Evolutionary conservation across 1,140 invertebrate species (phyloP).

Genomic region (Hyles euphorbiae): DNA sequence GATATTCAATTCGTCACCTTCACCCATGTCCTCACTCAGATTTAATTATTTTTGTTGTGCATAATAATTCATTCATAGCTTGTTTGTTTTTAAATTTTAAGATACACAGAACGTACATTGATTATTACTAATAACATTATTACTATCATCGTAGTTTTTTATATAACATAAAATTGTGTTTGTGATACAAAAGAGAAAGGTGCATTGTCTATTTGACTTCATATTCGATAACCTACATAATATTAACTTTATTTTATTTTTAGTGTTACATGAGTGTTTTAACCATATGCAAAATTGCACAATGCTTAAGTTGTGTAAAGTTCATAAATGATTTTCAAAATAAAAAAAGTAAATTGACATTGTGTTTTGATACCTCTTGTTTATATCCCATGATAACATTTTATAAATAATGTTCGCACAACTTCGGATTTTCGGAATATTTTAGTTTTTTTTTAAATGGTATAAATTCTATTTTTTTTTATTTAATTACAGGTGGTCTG

Average conservation of each 20-base stretch:
- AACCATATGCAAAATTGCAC: neutral
- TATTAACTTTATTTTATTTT: slow-evolving; percentile 1
- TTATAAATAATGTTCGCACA: too few species aligned
- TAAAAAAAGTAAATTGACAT: neutral
- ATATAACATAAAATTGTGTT: slow-evolving; percentile 1
- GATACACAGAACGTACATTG: too few species aligned
- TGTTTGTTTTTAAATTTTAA: slow-evolving; percentile 16
- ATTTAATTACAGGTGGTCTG: slow-evolving; percentile 18
- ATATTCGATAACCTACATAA: slow-evolving; percentile 43
- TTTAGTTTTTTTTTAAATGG: neutral
- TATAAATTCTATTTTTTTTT: neutral
- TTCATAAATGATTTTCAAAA: neutral
- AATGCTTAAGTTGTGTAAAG: too few species aligned
- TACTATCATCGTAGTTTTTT: too few species aligned
- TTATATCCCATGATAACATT: too few species aligned
- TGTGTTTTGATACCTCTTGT: too few species aligned
- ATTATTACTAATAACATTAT: too few species aligned
- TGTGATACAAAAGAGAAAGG: slow-evolving; percentile 44
- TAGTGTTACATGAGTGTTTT: too few species aligned
- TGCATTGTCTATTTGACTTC: slow-evolving; percentile 24
- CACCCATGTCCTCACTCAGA: slow-evolving; percentile 28
- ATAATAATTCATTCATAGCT: slow-evolving; percentile 12
- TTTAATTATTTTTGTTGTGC: slow-evolving; percentile 25
- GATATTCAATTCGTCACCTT: slow-evolving; percentile 31
- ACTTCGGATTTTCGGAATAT: too few species aligned